phyloP scores from a whole-genome alignment of 2,113 vertebrate genomes.

The Dasypus novemcinctus region DNA sequence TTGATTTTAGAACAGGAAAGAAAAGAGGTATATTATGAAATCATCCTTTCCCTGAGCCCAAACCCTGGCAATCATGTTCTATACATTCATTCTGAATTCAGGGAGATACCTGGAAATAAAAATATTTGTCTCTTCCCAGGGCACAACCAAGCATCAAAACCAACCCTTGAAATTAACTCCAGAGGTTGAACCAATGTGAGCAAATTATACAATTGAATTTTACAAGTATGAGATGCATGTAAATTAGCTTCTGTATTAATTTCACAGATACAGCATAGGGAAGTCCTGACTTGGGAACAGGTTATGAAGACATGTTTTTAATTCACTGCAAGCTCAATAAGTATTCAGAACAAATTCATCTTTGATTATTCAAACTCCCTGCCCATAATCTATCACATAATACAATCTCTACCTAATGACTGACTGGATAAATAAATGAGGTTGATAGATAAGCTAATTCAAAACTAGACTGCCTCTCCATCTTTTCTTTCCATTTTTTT shows the following conservation, averaged over 20 bases:
- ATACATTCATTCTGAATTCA: background rate
- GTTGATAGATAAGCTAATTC: constrained; percentile 10
- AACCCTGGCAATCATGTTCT: background rate
- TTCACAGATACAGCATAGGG: background rate
- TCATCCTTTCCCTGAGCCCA: background rate
- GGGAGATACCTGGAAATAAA: background rate
- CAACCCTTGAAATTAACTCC: background rate
- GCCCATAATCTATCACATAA: background rate
- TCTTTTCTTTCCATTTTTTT: no score
- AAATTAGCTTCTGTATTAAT: background rate
- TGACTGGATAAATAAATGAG: background rate
- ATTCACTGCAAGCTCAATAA: background rate
- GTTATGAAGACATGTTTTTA: background rate
- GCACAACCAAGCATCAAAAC: background rate
- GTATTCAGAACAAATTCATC: background rate
- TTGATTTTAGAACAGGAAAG: background rate
- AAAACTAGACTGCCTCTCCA: background rate
- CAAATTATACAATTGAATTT: background rate
- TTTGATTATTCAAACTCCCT: background rate
- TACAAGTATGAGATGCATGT: background rate
- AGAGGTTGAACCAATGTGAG: background rate
- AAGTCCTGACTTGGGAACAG: background rate
- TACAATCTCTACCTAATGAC: background rate
- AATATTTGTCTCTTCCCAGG: background rate
- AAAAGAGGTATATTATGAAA: background rate